Evolutionary conservation across 2,113 vertebrate species (phyloP), one percentile per base, ranked within the genome.

Genomic region (Donacobius atricapilla): DNA sequence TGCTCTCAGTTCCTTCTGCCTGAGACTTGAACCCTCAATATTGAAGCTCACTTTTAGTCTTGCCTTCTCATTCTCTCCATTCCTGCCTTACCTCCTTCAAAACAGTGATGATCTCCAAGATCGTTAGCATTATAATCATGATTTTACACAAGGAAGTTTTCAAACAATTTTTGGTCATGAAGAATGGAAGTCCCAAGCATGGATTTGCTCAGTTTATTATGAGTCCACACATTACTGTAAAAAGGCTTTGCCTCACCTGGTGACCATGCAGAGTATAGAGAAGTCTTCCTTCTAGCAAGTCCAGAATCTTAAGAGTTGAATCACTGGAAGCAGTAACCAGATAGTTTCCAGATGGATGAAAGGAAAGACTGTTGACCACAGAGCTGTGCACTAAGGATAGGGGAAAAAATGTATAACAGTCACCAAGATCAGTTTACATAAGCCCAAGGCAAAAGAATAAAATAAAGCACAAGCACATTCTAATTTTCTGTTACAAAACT

Each of bases 231-330:
- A 4, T 27, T 37, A 37, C 30, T 37, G 30, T 45, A 61, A 19
- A 82, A 91, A 77, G 40, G 13, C n/a, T 81, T 75, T 60, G 78
- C 28, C 97, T 98, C 97, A 99, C 99, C 99, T 99, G 99, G 92
- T 99, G 99, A 85, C 99, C 99, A 2, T 99, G 99, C 40, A 99
- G 98, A 8, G 99, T 99, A 83, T 99, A 99, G 37, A 99, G 98
- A 40, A 99, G 98, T 80, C 99, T 98, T 86, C 99, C 99, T 96
- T 99, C 99, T 82, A 99, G 94, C 83, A 99, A 98, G 94, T 99
- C 99, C 97, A 99, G 94, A 91, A 99, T 98, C 98, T 99, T 99
- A 96, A 99, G 94, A 47, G 99, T 99, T 50, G 99, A 99, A 97
- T 99, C 99, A 8, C 96, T 99, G 91, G 99, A 99, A 22, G 99